phyloP scores from a whole-genome alignment of 1,140 invertebrate genomes.

The Gryon sp. region DNA sequence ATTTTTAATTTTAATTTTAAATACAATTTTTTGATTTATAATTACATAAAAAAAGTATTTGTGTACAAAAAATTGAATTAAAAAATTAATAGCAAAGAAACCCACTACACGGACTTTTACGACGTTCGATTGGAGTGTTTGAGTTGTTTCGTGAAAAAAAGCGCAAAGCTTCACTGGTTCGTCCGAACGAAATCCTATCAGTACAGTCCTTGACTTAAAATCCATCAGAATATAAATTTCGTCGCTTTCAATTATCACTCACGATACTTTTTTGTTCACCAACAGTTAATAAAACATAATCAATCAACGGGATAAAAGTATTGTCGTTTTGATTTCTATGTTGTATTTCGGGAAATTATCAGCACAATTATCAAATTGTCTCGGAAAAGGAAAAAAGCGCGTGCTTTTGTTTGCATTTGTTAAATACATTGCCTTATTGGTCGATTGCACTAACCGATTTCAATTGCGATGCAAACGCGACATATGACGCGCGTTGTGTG shows the following conservation, averaged over 20 bases:
- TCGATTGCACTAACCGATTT: constrained; percentile 63
- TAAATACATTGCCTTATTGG: constrained; percentile 54
- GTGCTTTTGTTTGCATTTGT: constrained; percentile 39
- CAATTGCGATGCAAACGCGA: constrained; percentile 43
- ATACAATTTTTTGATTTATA: neutral
- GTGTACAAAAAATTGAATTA: too few relatives aligned
- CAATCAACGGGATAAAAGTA: constrained; percentile 21
- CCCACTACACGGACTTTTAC: constrained; percentile 36
- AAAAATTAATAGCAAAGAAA: neutral
- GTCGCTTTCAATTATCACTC: constrained; percentile 41
- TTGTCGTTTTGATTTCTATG: constrained; percentile 2
- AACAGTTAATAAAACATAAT: too few relatives aligned
- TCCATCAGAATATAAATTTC: constrained; percentile 40
- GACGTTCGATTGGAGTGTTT: constrained; percentile 40
- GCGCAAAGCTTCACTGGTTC: constrained; percentile 37
- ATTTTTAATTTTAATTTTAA: too few relatives aligned
- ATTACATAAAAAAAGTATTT: neutral
- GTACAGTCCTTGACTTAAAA: constrained; percentile 39
- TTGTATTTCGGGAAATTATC: constrained; percentile 35
- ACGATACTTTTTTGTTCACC: constrained; percentile 1
- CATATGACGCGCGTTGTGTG: constrained; percentile 31
- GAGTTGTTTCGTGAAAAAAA: constrained; percentile 30
- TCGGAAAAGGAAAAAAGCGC: constrained; percentile 7
- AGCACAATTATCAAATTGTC: constrained; percentile 42
- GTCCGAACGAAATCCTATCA: constrained; percentile 39